Conservation (phyloP, 2,888 invertebrate species). For the Cryptus armator region DNA sequence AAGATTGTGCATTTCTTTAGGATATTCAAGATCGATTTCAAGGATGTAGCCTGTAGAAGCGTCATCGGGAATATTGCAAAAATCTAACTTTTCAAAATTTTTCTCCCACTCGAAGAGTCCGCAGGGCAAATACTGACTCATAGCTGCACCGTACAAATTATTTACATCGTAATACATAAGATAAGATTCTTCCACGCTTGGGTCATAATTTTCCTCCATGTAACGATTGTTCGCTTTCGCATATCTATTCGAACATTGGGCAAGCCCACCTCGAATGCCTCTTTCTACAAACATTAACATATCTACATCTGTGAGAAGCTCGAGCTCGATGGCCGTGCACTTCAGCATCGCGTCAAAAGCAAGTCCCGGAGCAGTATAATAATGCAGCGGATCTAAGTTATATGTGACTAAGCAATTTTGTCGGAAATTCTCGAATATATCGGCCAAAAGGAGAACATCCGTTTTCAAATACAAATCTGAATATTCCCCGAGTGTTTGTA, state of each 20-base stretch:
- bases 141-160: slow-evolving; percentile 34
- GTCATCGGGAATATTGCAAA: slow-evolving; percentile 14
- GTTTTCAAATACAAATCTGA: slow-evolving; percentile 29
- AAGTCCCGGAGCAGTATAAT: slow-evolving; percentile 4
- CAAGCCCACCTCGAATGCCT: neutral
- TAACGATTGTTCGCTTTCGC: slow-evolving; percentile 6
- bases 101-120: slow-evolving; percentile 20
- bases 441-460: slow-evolving; percentile 19
- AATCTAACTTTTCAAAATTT: neutral
- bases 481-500: slow-evolving; percentile 22
- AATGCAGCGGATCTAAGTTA: neutral
- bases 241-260: slow-evolving; percentile 4
- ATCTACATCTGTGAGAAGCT: neutral
- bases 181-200: neutral
- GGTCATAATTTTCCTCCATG: neutral
- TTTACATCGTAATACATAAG: slow-evolving; percentile 25
- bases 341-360: slow-evolving; percentile 11
- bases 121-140: slow-evolving; percentile 20
- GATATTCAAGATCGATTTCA: slow-evolving; percentile 15
- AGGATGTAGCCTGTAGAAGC: neutral
- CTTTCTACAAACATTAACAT: slow-evolving; percentile 27
- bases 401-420: slow-evolving; percentile 1
- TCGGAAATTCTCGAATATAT: slow-evolving; percentile 30
- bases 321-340: slow-evolving; percentile 25
- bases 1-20: neutral